A percentile compares a stretch with the other conserved stretches of the same genome.
Conservation (phyloP, 2,113 vertebrate genomes). For the Pelusios castaneus region DNA sequence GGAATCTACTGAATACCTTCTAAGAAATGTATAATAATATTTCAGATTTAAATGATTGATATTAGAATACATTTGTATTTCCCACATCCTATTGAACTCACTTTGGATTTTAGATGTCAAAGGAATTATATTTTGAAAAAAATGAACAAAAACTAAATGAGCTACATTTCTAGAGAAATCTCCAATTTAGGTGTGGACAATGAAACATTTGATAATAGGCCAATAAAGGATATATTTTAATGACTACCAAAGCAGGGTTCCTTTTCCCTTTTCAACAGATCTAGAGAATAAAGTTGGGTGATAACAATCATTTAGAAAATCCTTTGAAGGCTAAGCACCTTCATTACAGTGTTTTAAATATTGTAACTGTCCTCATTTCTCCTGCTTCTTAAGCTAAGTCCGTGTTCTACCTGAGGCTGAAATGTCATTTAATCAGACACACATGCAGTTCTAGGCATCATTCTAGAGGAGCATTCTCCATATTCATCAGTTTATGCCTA, state of each 20-base stretch:
- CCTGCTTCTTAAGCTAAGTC: slow-evolving; percentile 8
- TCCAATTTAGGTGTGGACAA: background rate
- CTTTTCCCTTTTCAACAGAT: background rate
- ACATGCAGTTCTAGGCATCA: background rate
- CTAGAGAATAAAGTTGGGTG: background rate
- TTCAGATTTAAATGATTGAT: background rate
- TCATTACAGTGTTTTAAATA: background rate
- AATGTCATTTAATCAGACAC: background rate
- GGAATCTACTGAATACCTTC: slow-evolving; percentile 29
- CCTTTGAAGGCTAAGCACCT: background rate
- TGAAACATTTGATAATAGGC: background rate
- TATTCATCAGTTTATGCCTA: background rate
- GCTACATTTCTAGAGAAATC: background rate
- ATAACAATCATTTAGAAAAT: background rate
- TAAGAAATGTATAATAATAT: slow-evolving; percentile 24
- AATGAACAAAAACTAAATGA: background rate
- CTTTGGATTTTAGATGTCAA: background rate
- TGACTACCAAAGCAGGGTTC: background rate
- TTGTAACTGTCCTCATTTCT: background rate
- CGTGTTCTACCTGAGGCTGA: background rate
- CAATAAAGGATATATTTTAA: background rate
- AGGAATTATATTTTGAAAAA: slow-evolving; percentile 8
- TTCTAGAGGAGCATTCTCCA: background rate
- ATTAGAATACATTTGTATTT: background rate
- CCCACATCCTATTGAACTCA: background rate